Base-by-base conservation (phyloP, 2,888 invertebrate genomes). In the Bruchidius siliquastri region DNA sequence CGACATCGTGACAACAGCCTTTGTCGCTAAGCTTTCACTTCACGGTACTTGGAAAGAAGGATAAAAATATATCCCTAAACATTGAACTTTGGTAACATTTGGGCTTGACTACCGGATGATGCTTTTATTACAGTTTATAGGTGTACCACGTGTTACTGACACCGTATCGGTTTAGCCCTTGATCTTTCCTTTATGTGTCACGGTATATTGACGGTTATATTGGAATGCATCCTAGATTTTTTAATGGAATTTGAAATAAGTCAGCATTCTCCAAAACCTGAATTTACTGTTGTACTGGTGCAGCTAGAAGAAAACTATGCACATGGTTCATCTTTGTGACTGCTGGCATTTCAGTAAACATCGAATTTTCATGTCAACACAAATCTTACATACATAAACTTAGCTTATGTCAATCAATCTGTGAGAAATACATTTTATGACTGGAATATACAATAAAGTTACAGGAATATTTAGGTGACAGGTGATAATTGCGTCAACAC, bases 1-100 rank as follows among this genome's bases (percentile, higher is more conserved):
- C 79, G 82, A 81, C 82, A 81, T 82, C 81, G 79, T 82, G 80
- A 81, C 80, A 78, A 80, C 76, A 77, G 73, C 76, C 77, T 77
- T 75, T 77, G 79, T 49, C 49, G 49, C 49, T 49, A 49, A 49
- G 49, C 49, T 49, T 49, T 49, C 49, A 49, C 49, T 49, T 18
- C 49, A 49, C 49, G 49, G 49, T 49, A 49, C 49, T 49, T 49
- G 49, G 18, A 13, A 49, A 49, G 49, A 49, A 49, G 49, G 49
- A 49, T 49, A 49, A 49, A 49, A 49, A 49, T 49, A 49, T 49
- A 49, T 49, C 49, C 49, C 49, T 49, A 49, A 49, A 49, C 49
- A 49, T 49, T 49, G 49, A 49, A 49, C 13, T 49, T 18, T 13
- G 49, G 49, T 49, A 49, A 49, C 49, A 49, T 49, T 49, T 49